Evolutionary conservation across 1,140 invertebrate genomes (phyloP).

Genomic region (Amyelois transitella): DNA sequence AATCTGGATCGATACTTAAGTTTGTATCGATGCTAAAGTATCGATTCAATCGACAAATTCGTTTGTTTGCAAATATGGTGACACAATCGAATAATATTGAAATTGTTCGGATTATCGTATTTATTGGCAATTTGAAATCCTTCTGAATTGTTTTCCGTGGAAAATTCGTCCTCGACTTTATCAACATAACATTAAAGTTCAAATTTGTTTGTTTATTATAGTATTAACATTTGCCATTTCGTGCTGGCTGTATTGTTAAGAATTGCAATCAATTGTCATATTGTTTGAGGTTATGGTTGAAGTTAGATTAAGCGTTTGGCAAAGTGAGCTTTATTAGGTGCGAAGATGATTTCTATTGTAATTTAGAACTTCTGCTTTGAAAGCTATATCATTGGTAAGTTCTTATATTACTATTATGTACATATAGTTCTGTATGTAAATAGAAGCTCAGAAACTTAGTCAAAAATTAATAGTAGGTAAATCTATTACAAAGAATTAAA

Average conservation of each 20-base stretch:
- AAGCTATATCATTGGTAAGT: too few species aligned
- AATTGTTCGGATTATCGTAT: constrained; percentile 9
- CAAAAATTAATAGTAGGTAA: too few species aligned
- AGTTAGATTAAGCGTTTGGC: not conserved
- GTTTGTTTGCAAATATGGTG: constrained; percentile 2
- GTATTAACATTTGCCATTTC: not conserved
- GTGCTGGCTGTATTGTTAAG: not conserved
- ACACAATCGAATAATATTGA: constrained; percentile 12
- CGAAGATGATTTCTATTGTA: too few species aligned
- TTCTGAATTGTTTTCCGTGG: not conserved
- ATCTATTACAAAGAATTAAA: too few species aligned
- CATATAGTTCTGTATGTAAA: too few species aligned
- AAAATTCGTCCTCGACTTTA: not conserved
- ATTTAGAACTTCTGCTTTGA: too few species aligned
- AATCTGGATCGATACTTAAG: too few species aligned
- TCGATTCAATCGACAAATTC: not conserved
- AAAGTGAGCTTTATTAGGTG: too few species aligned
- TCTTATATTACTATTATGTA: too few species aligned
- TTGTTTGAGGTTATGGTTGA: not conserved
- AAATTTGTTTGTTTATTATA: not conserved
- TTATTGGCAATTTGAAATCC: constrained; percentile 7
- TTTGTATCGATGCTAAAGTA: not conserved
- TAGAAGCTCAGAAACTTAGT: too few species aligned
- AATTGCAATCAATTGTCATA: not conserved
- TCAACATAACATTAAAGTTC: not conserved